Conservation (phyloP, 2,797 vertebrate genomes). For the Pipistrellus pygmaeus region DNA sequence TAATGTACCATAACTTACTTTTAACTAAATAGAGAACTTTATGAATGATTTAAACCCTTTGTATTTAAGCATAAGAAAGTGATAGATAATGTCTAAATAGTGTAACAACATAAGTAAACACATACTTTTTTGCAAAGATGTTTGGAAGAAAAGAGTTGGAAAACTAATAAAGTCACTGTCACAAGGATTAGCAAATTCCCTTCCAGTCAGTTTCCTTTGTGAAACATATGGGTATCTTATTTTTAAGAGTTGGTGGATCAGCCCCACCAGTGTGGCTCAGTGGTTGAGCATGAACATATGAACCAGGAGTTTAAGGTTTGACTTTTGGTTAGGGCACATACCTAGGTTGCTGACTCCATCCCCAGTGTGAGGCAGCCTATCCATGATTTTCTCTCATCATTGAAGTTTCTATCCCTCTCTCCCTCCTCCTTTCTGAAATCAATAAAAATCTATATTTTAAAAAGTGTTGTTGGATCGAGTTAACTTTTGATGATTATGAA, state of each 20-base stretch:
- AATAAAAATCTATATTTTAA: too few relatives aligned
- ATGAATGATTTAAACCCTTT: constrained; percentile 55
- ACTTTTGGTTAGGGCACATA: too few relatives aligned
- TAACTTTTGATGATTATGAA: constrained; percentile 37
- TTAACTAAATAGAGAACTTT: constrained; percentile 60
- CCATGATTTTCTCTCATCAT: too few relatives aligned
- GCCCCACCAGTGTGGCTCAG: too few relatives aligned
- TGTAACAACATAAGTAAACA: background rate
- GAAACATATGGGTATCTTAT: background rate
- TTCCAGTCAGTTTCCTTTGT: constrained; percentile 27
- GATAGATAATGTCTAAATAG: constrained; percentile 29
- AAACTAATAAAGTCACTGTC: constrained; percentile 47
- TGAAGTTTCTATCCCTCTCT: too few relatives aligned
- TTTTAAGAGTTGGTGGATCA: background rate
- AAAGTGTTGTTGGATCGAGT: background rate
- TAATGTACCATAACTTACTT: background rate
- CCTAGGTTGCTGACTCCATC: too few relatives aligned
- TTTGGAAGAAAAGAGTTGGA: constrained; percentile 45
- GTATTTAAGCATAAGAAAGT: constrained; percentile 55
- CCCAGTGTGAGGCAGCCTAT: too few relatives aligned
- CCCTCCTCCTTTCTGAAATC: too few relatives aligned
- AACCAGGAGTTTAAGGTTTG: too few relatives aligned
- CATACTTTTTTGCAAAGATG: background rate
- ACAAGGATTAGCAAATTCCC: background rate
- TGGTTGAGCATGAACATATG: too few relatives aligned